Conservation (phyloP, 1,140 invertebrate species). For the Danaus plexippus region DNA sequence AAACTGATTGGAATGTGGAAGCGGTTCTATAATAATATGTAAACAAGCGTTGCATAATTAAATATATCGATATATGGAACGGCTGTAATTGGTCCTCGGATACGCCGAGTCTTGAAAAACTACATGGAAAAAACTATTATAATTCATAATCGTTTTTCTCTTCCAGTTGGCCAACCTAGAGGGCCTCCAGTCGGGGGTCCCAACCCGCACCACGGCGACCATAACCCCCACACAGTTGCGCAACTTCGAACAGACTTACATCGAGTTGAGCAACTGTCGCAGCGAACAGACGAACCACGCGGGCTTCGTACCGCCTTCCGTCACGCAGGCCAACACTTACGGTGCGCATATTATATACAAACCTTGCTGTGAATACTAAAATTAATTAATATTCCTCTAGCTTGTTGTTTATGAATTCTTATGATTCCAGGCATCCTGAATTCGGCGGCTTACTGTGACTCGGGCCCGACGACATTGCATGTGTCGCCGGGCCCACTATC, state of each 20-base stretch:
- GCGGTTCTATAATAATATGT: constrained; percentile 32
- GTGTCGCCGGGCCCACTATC: constrained; percentile 70
- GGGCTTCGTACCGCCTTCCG: constrained; percentile 84
- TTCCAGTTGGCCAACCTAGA: constrained; percentile 86
- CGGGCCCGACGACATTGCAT: constrained; percentile 65
- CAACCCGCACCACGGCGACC: constrained; percentile 91
- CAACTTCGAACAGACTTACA: constrained; percentile 90
- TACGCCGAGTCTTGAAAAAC: too few species aligned
- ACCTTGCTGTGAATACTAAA: background rate
- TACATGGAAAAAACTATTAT: background rate
- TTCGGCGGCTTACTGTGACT: constrained; percentile 52
- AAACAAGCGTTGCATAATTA: constrained; percentile 57
- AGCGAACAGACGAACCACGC: constrained; percentile 85
- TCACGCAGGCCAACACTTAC: constrained; percentile 65
- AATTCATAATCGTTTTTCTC: constrained; percentile 8
- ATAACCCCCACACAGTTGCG: constrained; percentile 93
- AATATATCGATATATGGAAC: constrained; percentile 16
- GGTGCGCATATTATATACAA: constrained; percentile 33
- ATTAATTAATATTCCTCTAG: background rate
- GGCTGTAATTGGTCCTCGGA: too few species aligned
- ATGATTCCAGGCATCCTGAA: constrained; percentile 59
- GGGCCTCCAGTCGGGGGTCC: constrained; percentile 86
- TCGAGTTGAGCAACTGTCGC: constrained; percentile 79
- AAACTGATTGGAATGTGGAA: constrained; percentile 60
- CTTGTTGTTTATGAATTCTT: constrained; percentile 1